phyloP scores from a whole-genome alignment of 2,888 invertebrate genomes.

The Petrolisthes cinctipes region DNA sequence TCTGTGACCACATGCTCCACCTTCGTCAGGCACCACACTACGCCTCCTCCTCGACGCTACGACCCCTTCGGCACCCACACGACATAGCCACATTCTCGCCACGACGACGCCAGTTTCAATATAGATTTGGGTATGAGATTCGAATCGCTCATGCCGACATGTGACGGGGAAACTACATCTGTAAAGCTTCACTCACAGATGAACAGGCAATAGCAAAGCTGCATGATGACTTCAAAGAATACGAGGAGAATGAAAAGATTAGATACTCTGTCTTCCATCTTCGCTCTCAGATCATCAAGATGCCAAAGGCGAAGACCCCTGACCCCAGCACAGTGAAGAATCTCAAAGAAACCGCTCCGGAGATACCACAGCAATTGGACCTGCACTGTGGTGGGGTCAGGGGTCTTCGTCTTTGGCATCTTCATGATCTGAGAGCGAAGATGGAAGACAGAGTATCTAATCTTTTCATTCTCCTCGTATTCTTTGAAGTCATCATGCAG shows the following conservation, averaged over 20 bases:
- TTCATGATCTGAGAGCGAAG: constrained; percentile 30
- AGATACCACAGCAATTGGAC: constrained; percentile 22
- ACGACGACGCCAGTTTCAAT: too few species aligned
- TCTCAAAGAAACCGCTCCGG: constrained; percentile 23
- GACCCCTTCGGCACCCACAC: too few species aligned
- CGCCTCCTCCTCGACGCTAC: too few species aligned
- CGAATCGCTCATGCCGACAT: constrained; percentile 3
- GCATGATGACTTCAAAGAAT: constrained; percentile 19
- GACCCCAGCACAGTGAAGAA: not conserved
- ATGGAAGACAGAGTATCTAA: constrained; percentile 23
- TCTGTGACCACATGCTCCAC: too few species aligned
- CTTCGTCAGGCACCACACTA: too few species aligned
- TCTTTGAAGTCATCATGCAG: constrained; percentile 21
- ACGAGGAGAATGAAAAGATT: constrained; percentile 26
- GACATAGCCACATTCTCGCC: too few species aligned
- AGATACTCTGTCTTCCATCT: constrained; percentile 20
- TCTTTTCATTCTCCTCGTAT: constrained; percentile 27
- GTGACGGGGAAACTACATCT: not conserved
- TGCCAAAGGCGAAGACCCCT: not conserved
- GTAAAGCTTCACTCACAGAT: constrained; percentile 14
- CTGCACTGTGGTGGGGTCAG: constrained; percentile 14
- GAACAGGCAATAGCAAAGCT: constrained; percentile 26
- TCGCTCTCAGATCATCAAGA: constrained; percentile 26
- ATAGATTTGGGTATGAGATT: constrained; percentile 26
- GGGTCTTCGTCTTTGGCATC: constrained; percentile 9